Evolutionary conservation across 2,113 vertebrate species (phyloP), one percentile per base, ranked within the genome.

Genomic region (Rhinogobius similis): DNA sequence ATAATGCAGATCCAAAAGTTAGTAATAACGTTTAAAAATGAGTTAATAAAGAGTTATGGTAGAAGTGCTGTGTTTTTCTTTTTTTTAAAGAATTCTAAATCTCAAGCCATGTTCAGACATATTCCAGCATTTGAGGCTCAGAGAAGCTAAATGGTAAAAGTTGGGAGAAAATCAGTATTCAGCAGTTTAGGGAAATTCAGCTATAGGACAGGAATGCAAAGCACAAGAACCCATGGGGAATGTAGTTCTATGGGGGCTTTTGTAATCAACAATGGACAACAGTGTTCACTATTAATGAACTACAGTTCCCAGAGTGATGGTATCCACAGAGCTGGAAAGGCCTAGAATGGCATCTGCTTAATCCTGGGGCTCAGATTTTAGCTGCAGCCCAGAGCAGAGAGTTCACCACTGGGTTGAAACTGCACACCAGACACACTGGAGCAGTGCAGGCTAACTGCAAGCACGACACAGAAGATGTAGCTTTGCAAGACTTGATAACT

Each of bases 291-390:
- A 83, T 86, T 89, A 88, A 91, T 90, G 90, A 92, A 92, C 90
- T 92, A 91, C 89, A 92, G 86, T 84, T 89, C 87, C 91, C 90
- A 89, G 80, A 75, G 78, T 82, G 85, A 82, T 80, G 81, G 88
- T 89, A 86, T 87, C 81, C 87, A 86, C 65, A 90, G 88, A 92
- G 87, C 83, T 89, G 81, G 73, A 88, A 87, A 89, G 91, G 90
- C 89, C 89, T 80, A 78, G 88, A 92, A 91, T 91, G 87, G 90
- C 87, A 90, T 90, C 87, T 91, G 83, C 83, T 87, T 92, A 92
- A 92, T 92, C 90, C 90, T 70, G 86, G 85, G 86, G 87, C 89
- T 91, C 87, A 89, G 87, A 90, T 88, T 92, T 90, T 88, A 89
- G 89, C 88, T 83, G 50, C 83, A 79, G 88, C 87, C 87, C 87